A percentile compares a stretch with the other conserved stretches of the same genome.
These are phyloP conservation scores for Clitarchus hookeri DNA, from an alignment of 2,888 invertebrate genomes.

Conservation along the genomic window DNA sequence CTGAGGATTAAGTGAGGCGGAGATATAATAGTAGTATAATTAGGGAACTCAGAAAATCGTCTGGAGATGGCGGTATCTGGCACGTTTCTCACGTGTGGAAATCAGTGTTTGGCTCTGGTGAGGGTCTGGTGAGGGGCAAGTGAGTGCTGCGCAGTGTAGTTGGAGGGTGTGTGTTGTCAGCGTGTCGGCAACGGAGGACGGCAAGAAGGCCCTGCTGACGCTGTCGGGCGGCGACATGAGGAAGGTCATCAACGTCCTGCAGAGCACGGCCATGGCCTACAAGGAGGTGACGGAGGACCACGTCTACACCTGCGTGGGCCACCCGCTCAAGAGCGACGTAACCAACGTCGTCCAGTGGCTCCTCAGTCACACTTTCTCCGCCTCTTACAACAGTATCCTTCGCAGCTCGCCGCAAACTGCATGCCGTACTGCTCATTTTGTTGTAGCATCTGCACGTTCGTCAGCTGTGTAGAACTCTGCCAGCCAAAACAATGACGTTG, in stretches of 20 bases:
- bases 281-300: constrained; percentile 85
- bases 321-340: constrained; percentile 89
- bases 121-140: too few species aligned
- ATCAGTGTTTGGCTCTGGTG: too few species aligned
- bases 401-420: constrained; percentile 43
- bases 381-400: constrained; percentile 81
- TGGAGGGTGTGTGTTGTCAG: constrained; percentile 55
- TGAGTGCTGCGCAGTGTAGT: too few species aligned
- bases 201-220: constrained; percentile 84
- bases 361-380: constrained; percentile 74
- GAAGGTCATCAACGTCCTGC: constrained; percentile 93
- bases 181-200: constrained; percentile 84
- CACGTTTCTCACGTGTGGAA: too few species aligned
- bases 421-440: too few species aligned
- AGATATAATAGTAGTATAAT: too few species aligned
- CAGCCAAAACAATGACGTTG: too few species aligned
- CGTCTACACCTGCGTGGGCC: constrained; percentile 96
- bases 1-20: too few species aligned
- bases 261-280: constrained; percentile 94
- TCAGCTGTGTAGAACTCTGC: too few species aligned
- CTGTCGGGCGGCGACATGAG: constrained; percentile 98
- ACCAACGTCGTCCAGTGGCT: constrained; percentile 86
- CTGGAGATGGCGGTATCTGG: too few species aligned
- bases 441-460: too few species aligned
- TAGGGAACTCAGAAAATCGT: too few species aligned